These are phyloP conservation scores for Zaprionus africanus DNA, from an alignment of 1,140 invertebrate species.

Conservation along the genomic window DNA sequence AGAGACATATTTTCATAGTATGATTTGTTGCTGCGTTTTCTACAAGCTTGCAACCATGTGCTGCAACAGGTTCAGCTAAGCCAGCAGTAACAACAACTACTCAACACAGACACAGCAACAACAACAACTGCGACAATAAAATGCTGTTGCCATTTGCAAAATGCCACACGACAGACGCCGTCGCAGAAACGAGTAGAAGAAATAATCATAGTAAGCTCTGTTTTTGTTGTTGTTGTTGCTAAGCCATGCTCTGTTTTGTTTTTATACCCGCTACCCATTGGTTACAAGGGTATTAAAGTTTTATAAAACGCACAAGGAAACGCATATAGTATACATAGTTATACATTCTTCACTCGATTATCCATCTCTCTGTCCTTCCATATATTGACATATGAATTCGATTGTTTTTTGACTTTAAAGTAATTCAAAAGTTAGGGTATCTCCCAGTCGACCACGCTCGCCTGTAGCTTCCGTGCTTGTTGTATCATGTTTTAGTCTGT, in stretches of 20 bases:
- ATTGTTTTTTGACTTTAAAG: too few relatives aligned
- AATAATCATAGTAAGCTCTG: constrained; percentile 26
- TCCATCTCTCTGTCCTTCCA: too few relatives aligned
- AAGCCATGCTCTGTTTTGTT: constrained; percentile 10
- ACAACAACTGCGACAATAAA: constrained; percentile 43
- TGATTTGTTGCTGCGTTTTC: constrained; percentile 33
- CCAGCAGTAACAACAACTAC: constrained; percentile 25
- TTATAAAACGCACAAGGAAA: too few relatives aligned
- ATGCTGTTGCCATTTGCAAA: constrained; percentile 74
- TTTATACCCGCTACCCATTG: not conserved
- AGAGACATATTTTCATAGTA: constrained; percentile 21
- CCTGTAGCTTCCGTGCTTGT: constrained; percentile 7
- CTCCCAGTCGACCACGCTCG: too few relatives aligned
- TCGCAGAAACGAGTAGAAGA: constrained; percentile 18
- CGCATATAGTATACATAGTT: too few relatives aligned
- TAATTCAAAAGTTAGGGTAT: too few relatives aligned
- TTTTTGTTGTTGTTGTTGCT: not conserved
- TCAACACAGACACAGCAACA: constrained; percentile 26
- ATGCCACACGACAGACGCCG: constrained; percentile 61
- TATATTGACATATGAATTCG: too few relatives aligned
- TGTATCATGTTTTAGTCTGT: not conserved
- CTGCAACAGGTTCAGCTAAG: constrained; percentile 69
- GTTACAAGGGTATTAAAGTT: too few relatives aligned
- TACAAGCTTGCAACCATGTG: constrained; percentile 45
- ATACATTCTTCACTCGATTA: too few relatives aligned